Evolutionary conservation across 1,140 invertebrate species (phyloP).

Genomic region (Phocides pigmalion): DNA sequence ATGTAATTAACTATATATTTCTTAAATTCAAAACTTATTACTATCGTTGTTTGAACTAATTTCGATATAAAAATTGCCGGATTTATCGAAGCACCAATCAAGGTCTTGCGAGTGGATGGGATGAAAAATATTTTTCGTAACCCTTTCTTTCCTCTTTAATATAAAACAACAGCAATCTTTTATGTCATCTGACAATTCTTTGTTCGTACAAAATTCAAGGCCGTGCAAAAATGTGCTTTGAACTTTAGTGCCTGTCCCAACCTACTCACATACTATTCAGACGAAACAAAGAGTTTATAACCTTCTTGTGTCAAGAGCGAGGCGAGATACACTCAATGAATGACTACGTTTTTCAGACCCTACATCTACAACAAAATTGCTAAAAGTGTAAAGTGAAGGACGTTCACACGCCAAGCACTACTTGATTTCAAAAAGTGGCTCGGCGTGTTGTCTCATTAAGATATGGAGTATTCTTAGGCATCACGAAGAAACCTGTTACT

Average conservation of each 20-base stretch:
- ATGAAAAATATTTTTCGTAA: constrained; percentile 15
- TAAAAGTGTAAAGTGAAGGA: constrained; percentile 31
- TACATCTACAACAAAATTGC: constrained; percentile 28
- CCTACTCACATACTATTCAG: constrained; percentile 34
- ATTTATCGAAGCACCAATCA: no score
- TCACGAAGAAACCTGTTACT: constrained; percentile 31
- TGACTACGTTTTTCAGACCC: constrained; percentile 29
- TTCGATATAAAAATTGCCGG: no score
- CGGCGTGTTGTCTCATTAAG: constrained; percentile 29
- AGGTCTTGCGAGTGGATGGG: no score
- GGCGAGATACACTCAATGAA: constrained; percentile 32
- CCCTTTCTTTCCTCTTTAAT: constrained; percentile 19
- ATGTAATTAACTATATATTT: no score
- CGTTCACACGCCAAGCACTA: constrained; percentile 26
- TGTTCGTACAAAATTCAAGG: constrained; percentile 30
- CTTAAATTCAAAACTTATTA: no score
- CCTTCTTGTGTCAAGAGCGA: constrained; percentile 34
- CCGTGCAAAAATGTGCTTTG: constrained; percentile 30
- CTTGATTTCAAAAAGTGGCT: constrained; percentile 26
- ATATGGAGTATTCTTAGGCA: constrained; percentile 21
- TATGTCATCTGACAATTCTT: constrained; percentile 33
- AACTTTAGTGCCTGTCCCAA: constrained; percentile 33
- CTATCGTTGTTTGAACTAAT: no score
- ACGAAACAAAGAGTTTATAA: constrained; percentile 36
- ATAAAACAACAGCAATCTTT: constrained; percentile 29